These are phyloP conservation scores for Tricholaema leucomelas DNA, from an alignment of 2,113 vertebrate species.

Conservation along the genomic window DNA sequence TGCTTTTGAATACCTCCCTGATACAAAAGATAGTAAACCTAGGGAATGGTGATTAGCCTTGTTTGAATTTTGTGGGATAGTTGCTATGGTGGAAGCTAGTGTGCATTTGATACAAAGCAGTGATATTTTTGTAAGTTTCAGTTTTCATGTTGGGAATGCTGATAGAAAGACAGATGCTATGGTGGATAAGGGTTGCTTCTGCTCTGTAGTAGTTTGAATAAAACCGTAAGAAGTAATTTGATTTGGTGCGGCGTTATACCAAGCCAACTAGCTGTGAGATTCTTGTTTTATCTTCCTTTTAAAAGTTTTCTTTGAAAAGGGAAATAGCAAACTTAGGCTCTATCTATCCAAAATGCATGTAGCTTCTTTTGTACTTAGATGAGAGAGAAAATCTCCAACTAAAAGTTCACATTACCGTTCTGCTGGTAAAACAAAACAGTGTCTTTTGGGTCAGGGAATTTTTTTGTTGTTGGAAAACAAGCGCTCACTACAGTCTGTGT, in stretches of 20 bases:
- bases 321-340: constrained; percentile 35
- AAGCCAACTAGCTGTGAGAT: neutral
- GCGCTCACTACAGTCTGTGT: neutral
- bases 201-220: constrained; percentile 27
- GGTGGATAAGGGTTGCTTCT: neutral
- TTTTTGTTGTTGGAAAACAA: neutral
- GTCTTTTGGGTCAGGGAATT: neutral
- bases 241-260: constrained; percentile 15
- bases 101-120: constrained; percentile 50
- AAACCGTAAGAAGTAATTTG: neutral
- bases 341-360: constrained; percentile 59
- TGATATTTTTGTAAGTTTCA: constrained; percentile 53
- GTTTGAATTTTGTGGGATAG: constrained; percentile 50
- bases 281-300: constrained; percentile 24
- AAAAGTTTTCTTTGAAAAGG: constrained; percentile 18
- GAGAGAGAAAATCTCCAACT: constrained; percentile 44
- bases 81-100: constrained; percentile 50
- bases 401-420: constrained; percentile 48
- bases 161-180: constrained; percentile 50
- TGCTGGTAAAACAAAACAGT: constrained; percentile 16
- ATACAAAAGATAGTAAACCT: constrained; percentile 28
- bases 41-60: constrained; percentile 54
- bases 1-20: neutral
- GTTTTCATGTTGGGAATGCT: constrained; percentile 56
- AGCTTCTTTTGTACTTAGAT: constrained; percentile 53